Evolutionary conservation across 2,888 invertebrate genomes (phyloP).

Genomic region (Scelioninae gen. 1): DNA sequence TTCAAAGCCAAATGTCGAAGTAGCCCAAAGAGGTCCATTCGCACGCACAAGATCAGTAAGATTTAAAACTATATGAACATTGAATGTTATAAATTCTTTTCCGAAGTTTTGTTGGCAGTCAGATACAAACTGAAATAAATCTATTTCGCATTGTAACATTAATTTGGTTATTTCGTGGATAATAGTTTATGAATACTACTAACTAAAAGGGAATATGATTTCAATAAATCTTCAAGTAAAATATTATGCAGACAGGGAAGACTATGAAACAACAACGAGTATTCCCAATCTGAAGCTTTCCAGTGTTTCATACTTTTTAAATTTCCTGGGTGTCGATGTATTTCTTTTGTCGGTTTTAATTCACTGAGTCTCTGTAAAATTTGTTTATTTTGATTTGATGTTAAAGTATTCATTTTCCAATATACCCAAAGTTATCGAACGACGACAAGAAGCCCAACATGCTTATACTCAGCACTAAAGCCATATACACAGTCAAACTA

Average conservation of each 20-base stretch:
- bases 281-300: conserved; percentile 62
- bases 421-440: conserved; percentile 35
- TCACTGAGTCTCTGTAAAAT: conserved; percentile 3
- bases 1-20: conserved; percentile 46
- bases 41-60: conserved; percentile 15
- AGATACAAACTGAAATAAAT: conserved; percentile 35
- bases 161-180: conserved; percentile 29
- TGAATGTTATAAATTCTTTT: conserved; percentile 43
- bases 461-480: conserved; percentile 59
- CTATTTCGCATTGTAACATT: conserved; percentile 35
- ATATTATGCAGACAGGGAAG: conserved; percentile 36
- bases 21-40: conserved; percentile 49
- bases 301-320: conserved; percentile 18
- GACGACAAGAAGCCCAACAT: conserved; percentile 49
- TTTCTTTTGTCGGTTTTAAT: conserved; percentile 48
- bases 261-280: conserved; percentile 56
- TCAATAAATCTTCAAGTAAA: conserved; percentile 1
- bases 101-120: conserved; percentile 34
- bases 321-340: conserved; percentile 39
- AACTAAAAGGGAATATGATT: conserved; percentile 34
- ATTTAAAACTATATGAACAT: conserved; percentile 33
- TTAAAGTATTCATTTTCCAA: conserved; percentile 21
- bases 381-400: not conserved
- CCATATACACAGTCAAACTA: conserved; percentile 54
- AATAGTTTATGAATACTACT: conserved; percentile 25